phyloP scores from a whole-genome alignment of 2,888 invertebrate genomes.

The Hesperia comma region DNA sequence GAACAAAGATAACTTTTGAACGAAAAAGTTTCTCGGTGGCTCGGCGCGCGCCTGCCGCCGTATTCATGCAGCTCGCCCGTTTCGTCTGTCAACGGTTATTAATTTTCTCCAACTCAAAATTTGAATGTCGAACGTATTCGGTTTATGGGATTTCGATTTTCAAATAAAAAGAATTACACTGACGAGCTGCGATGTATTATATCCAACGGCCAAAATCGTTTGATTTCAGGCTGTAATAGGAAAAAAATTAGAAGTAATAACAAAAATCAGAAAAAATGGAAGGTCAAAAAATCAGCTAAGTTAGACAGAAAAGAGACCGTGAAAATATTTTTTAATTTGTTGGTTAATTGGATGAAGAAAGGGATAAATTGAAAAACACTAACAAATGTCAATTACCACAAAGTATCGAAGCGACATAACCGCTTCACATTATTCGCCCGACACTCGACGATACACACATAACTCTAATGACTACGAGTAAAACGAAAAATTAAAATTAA shows the following conservation, averaged over 20 bases:
- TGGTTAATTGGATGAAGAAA: too few relatives aligned
- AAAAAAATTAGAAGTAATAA: too few relatives aligned
- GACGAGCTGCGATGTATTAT: not conserved
- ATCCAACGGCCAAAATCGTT: not conserved
- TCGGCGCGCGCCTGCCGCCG: not conserved
- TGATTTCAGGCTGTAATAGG: too few relatives aligned
- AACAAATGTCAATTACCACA: too few relatives aligned
- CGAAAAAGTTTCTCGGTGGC: conserved; percentile 72
- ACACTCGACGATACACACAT: not conserved
- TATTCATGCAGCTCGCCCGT: conserved; percentile 9
- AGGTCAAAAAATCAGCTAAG: too few relatives aligned
- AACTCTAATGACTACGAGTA: not conserved
- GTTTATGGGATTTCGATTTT: not conserved
- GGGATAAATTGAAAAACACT: too few relatives aligned
- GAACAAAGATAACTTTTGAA: conserved; percentile 64
- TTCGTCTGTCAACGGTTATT: conserved; percentile 51
- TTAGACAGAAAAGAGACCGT: too few relatives aligned
- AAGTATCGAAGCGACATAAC: not conserved
- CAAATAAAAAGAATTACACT: not conserved
- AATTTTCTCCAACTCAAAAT: conserved; percentile 51
- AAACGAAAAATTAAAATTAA: conserved; percentile 32
- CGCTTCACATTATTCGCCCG: not conserved
- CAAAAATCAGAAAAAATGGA: not conserved
- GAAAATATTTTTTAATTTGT: too few relatives aligned
- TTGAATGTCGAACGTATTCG: conserved; percentile 41